Conservation (phyloP, 2,113 vertebrate species). For the Cryptomyrus ogoouensis region DNA sequence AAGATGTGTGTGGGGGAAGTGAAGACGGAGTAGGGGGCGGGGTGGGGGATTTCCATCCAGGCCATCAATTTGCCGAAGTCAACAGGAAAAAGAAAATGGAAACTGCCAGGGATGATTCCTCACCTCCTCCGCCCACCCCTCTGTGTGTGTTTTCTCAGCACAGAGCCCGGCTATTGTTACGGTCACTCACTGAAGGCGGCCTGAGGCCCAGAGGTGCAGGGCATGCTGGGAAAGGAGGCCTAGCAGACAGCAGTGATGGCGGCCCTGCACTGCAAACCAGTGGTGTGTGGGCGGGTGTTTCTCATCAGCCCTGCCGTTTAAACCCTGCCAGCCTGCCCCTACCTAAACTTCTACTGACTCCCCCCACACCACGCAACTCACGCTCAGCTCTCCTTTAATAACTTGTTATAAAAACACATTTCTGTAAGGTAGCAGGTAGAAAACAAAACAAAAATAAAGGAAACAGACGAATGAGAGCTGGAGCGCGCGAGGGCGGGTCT, state of each 20-base stretch:
- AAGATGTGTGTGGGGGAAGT: neutral
- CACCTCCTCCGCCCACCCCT: neutral
- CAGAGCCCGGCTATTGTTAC: neutral
- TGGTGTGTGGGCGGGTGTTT: neutral
- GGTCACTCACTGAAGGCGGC: neutral
- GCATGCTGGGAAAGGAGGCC: slow-evolving; percentile 1
- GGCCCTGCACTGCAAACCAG: neutral
- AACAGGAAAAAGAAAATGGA: slow-evolving; percentile 15
- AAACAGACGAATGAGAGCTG: neutral
- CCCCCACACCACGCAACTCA: neutral
- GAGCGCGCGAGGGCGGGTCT: neutral
- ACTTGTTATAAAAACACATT: neutral
- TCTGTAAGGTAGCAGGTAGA: neutral
- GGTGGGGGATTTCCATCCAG: slow-evolving; percentile 13
- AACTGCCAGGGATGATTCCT: neutral
- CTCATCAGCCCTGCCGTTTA: neutral
- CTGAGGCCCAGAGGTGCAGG: neutral
- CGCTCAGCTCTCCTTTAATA: neutral
- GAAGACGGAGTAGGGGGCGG: neutral
- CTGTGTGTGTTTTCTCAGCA: neutral
- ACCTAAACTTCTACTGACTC: neutral
- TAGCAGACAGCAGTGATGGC: neutral
- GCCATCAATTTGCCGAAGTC: neutral
- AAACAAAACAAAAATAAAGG: neutral
- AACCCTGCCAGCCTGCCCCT: neutral